These are phyloP conservation scores for Ptilorrhoa leucosticta DNA, from an alignment of 2,113 vertebrate species.

Conservation along the genomic window DNA sequence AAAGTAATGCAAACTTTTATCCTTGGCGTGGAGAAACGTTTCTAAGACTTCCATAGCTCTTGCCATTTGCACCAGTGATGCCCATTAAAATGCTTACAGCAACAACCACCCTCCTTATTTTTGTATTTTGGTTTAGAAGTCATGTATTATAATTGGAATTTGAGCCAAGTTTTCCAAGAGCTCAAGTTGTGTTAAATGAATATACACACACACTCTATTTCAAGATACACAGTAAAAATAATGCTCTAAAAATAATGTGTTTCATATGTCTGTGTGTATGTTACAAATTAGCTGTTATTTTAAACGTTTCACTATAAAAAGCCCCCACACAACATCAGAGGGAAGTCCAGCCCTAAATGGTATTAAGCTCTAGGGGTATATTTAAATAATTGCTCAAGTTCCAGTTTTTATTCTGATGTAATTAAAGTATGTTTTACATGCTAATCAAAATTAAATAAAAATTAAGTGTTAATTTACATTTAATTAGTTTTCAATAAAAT, in stretches of 20 bases:
- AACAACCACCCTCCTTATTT: not conserved
- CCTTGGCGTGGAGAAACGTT: not conserved
- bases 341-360: not conserved
- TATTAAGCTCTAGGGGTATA: not conserved
- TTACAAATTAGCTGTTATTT: constrained; percentile 61
- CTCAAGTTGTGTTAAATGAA: not conserved
- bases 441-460: constrained; percentile 31
- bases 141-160: constrained; percentile 14
- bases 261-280: constrained; percentile 17
- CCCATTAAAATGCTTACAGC: not conserved
- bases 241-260: constrained; percentile 29
- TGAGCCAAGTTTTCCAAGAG: not conserved
- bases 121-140: not conserved
- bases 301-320: constrained; percentile 25
- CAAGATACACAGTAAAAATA: constrained; percentile 28
- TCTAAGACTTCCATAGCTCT: not conserved
- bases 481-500: not conserved
- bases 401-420: constrained; percentile 19
- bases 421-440: not conserved
- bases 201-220: not conserved
- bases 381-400: constrained; percentile 45
- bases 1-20: not conserved
- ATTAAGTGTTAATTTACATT: not conserved
- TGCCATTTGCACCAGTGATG: not conserved
- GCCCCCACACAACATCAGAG: not conserved